Percentiles rank a stretch among this genome's conserved stretches.
These are phyloP conservation scores for Grammatotria lemairii DNA, from an alignment of 2,113 vertebrate species.

Conservation along the genomic window DNA sequence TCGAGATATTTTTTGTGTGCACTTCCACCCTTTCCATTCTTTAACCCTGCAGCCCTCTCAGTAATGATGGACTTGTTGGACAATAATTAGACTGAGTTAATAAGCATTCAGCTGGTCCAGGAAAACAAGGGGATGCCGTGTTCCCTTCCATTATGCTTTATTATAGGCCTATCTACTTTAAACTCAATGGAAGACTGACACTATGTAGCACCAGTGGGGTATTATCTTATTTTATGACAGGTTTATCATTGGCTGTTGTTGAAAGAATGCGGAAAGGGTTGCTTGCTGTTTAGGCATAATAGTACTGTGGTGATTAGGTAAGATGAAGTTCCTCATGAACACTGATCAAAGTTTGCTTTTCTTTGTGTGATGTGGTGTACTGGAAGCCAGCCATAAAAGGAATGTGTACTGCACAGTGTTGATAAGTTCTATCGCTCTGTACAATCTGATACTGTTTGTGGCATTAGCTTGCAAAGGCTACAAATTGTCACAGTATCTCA, in stretches of 20 bases:
- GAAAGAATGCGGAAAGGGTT: background rate
- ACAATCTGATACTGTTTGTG: constrained; percentile 1
- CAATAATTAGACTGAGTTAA: constrained; percentile 56
- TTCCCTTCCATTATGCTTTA: background rate
- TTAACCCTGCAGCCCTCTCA: background rate
- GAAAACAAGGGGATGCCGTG: background rate
- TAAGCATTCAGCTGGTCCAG: constrained; percentile 15
- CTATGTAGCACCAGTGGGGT: background rate
- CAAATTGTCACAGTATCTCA: background rate
- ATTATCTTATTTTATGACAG: background rate
- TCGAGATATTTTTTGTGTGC: background rate
- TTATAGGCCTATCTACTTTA: background rate
- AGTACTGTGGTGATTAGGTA: background rate
- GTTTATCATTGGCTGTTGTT: background rate
- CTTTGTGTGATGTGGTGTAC: background rate
- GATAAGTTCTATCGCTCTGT: constrained; percentile 5
- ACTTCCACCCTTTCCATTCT: background rate
- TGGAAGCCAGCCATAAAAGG: background rate
- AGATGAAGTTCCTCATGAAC: background rate
- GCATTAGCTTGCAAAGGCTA: background rate
- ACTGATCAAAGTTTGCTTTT: constrained; percentile 17
- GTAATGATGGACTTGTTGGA: constrained; percentile 34
- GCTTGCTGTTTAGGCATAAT: background rate
- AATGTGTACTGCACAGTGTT: constrained; percentile 8
- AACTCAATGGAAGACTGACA: background rate